Percentiles rank a stretch among this genome's conserved stretches.
These are phyloP conservation scores for Zosterops japonicus DNA, from an alignment of 2,113 vertebrate genomes.

Conservation along the genomic window DNA sequence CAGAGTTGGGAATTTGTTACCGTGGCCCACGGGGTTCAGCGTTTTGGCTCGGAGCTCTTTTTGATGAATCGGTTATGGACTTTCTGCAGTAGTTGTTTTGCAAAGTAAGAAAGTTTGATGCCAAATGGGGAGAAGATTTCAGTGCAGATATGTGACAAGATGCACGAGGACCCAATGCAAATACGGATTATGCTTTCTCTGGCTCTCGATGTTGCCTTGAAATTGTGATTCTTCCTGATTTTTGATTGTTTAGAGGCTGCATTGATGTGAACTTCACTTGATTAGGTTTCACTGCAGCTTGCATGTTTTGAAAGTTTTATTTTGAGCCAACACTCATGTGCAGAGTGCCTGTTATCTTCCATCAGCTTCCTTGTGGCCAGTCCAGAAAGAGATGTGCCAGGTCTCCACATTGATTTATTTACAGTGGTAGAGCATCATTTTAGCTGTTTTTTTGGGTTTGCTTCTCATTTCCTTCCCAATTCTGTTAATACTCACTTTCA, in stretches of 20 bases:
- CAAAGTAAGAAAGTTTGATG: slow-evolving; percentile 19
- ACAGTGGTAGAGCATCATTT: neutral
- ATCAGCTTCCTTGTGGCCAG: neutral
- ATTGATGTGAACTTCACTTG: neutral
- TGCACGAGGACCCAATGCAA: neutral
- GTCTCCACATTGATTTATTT: neutral
- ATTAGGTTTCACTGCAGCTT: neutral
- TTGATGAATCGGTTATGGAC: neutral
- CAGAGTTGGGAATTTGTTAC: neutral
- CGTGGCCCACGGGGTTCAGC: neutral
- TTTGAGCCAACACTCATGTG: neutral
- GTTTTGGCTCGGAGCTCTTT: neutral
- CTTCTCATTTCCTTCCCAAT: neutral
- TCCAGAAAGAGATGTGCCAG: neutral
- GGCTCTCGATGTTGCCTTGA: neutral
- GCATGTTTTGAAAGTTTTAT: neutral
- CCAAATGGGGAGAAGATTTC: slow-evolving; percentile 8
- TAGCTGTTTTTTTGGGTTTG: neutral
- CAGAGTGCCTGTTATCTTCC: neutral
- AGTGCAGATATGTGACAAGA: neutral
- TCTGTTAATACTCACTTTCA: neutral
- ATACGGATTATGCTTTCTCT: neutral
- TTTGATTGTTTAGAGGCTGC: neutral
- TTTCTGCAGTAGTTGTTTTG: neutral
- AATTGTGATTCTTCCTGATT: neutral